Evolutionary conservation across 37 sponge, comb jelly and placozoan genomes (phyloP).

Genomic region (Halichondria panicea): DNA sequence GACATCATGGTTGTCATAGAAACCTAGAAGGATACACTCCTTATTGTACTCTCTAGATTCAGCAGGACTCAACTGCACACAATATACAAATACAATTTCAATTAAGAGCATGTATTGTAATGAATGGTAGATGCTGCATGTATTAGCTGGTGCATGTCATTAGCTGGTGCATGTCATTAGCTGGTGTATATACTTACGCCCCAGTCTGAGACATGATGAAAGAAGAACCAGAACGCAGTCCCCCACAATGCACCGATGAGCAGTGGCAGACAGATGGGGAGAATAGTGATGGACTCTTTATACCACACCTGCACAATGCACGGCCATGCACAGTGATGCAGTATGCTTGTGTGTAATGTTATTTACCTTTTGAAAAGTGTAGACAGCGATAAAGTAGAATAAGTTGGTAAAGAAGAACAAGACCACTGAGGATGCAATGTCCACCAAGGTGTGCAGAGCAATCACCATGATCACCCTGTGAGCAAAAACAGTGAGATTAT

Average conservation of each 20-base stretch:
- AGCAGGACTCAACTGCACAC: constrained; percentile 58
- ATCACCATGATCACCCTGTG: constrained; percentile 34
- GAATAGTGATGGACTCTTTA: constrained; percentile 38
- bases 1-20: constrained; percentile 95
- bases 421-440: constrained; percentile 42
- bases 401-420: constrained; percentile 63
- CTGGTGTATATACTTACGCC: constrained; percentile 13
- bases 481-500: neutral
- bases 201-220: constrained; percentile 67
- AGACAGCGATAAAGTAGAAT: constrained; percentile 47
- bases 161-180: neutral
- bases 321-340: neutral
- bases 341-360: neutral
- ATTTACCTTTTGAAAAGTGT: constrained; percentile 50
- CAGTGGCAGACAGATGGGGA: constrained; percentile 10
- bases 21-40: constrained; percentile 68
- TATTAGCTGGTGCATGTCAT: neutral
- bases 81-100: neutral
- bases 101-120: too few species aligned
- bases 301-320: constrained; percentile 7
- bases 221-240: constrained; percentile 68
- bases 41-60: constrained; percentile 69
- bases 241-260: constrained; percentile 16
- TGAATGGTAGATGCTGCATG: too few species aligned
- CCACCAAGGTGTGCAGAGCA: neutral